Conservation (phyloP, 2,797 vertebrate species). For the Lagorchestes hirsutus region DNA sequence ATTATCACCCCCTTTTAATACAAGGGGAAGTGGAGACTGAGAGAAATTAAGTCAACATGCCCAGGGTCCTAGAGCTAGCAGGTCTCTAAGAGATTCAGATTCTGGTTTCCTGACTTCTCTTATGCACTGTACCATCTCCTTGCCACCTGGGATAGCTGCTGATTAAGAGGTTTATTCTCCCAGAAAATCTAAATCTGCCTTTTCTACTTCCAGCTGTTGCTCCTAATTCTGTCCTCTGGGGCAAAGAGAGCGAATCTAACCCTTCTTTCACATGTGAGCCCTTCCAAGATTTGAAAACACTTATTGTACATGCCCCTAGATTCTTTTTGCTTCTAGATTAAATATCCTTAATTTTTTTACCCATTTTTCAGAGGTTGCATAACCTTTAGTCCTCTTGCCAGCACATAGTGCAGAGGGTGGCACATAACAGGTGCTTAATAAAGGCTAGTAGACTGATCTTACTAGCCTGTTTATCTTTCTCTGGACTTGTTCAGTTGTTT, state of each 20-base stretch:
- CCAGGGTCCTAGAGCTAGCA: not conserved
- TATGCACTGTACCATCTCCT: not conserved
- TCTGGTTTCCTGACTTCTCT: not conserved
- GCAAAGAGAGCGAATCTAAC: not conserved
- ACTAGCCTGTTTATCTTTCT: not conserved
- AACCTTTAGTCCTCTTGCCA: not conserved
- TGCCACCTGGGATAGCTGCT: not conserved
- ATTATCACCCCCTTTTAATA: not conserved
- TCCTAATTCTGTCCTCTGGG: not conserved
- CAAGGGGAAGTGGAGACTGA: not conserved
- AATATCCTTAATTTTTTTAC: not conserved
- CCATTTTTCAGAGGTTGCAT: not conserved
- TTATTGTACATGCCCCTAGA: not conserved
- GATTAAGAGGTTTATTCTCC: not conserved
- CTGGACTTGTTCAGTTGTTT: not conserved
- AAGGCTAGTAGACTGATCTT: not conserved
- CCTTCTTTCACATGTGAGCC: not conserved
- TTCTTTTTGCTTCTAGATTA: not conserved
- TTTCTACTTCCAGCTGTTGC: not conserved
- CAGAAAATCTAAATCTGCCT: not conserved
- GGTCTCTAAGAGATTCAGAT: not conserved
- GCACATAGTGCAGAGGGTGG: not conserved
- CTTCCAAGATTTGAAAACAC: not conserved
- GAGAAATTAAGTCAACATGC: not conserved
- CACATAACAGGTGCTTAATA: not conserved